phyloP scores from a whole-genome alignment of 1,140 invertebrate species.

The Drosophila saltans region DNA sequence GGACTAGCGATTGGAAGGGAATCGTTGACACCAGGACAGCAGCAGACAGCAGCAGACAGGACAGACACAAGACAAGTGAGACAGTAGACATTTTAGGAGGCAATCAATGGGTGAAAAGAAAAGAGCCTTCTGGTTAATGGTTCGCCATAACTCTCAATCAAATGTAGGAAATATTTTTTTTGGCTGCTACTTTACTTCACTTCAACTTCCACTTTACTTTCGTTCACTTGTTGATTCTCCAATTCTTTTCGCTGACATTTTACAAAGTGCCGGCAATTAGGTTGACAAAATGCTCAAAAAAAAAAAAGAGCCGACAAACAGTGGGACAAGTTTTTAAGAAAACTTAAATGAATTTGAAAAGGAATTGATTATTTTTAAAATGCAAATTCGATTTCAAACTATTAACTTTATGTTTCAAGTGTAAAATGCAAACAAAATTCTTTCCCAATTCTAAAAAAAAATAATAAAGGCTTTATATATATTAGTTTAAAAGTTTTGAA shows the following conservation, averaged over 20 bases:
- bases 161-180: slow-evolving; percentile 36
- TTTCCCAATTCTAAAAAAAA: too few relatives aligned
- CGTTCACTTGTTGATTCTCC: slow-evolving; percentile 50
- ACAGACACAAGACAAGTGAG: neutral
- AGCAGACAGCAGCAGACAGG: neutral
- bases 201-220: neutral
- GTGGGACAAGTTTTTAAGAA: neutral
- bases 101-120: slow-evolving; percentile 9
- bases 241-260: slow-evolving; percentile 60
- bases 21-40: neutral
- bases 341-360: too few relatives aligned
- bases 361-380: too few relatives aligned
- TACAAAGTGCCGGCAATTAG: slow-evolving; percentile 79
- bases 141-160: slow-evolving; percentile 63
- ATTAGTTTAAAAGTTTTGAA: too few relatives aligned
- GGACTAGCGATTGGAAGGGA: neutral
- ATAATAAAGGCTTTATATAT: too few relatives aligned
- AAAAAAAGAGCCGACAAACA: neutral
- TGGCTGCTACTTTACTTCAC: neutral
- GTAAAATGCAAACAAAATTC: too few relatives aligned
- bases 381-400: too few relatives aligned
- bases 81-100: neutral
- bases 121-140: slow-evolving; percentile 1
- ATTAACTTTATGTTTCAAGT: too few relatives aligned
- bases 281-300: slow-evolving; percentile 67